Base-by-base conservation (phyloP, 2,113 vertebrate species). In the Salvator merianae region DNA sequence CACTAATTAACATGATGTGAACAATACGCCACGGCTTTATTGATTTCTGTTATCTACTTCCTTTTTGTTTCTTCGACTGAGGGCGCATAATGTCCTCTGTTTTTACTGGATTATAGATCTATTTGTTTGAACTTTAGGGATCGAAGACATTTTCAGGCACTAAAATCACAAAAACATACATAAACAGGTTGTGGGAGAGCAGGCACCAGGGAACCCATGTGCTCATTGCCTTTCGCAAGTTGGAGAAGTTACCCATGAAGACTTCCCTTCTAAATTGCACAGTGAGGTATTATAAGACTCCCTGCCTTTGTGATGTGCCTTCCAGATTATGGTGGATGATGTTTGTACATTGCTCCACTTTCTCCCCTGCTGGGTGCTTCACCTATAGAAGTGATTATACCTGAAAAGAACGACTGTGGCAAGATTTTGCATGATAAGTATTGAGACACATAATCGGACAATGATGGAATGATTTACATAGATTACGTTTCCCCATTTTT, bases 21-120 rank as follows among this genome's bases (percentile, higher is more conserved):
- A 63, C 14, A 38, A 36, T 77, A 40, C 84, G 71, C 66, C 74
- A 40, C 34, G 14, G 34, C 76, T 86, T 62, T 0, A n/a, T 0
- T 10, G 20, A 10, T 18, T 55, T 13, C 10, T 55, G 53, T 55
- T 55, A 55, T 47, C 68, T 32, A 43, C 85, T 84, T 78, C 13
- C 40, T 34, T 85, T 38, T 85, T 69, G 10, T 92, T 85, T 59
- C 43, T 34, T 78, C 59, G 59, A n/a, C 26, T 68, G 63, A 88
- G 73, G 85, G 36, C 22, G 32, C 30, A 4, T 10, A 20, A 71
- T 16, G 30, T 28, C 28, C 13, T 32, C n/a, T 65, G 62, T 59
- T 59, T 32, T 81, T 69, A n/a, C 7, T 59, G 28, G 53, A 55
- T 55, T 59, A 40, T n/a, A 8, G 50, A 40, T 71, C 36, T 69